A percentile compares a stretch with the other conserved stretches of the same genome.
phyloP scores from a whole-genome alignment of 1,140 invertebrate species.

The Bicyclus anynana region DNA sequence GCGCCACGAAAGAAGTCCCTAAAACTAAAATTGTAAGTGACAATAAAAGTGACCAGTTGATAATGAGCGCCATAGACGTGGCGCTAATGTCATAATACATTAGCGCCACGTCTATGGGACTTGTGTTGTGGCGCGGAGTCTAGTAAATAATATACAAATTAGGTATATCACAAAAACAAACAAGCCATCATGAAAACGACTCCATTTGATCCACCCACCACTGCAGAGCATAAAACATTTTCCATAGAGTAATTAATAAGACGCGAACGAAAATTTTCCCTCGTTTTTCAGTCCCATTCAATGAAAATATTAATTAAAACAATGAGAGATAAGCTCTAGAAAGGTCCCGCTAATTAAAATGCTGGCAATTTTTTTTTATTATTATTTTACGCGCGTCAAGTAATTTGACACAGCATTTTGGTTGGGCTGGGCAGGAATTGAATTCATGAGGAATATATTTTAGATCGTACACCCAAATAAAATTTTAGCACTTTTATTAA shows the following conservation, averaged over 20 bases:
- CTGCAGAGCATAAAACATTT: neutral
- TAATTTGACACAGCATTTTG: conserved; percentile 3
- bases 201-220: neutral
- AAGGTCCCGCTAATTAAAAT: conserved; percentile 9
- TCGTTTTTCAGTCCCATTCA: conserved; percentile 7
- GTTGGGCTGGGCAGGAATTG: conserved; percentile 24
- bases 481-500: conserved; percentile 9
- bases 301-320: conserved; percentile 14
- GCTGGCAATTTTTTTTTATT: conserved; percentile 3
- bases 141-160: no score
- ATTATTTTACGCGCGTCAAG: conserved; percentile 8
- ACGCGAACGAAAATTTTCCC: neutral
- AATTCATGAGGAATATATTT: conserved; percentile 42
- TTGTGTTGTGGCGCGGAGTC: no score
- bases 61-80: no score
- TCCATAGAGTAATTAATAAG: conserved; percentile 1
- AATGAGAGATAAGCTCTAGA: conserved; percentile 9
- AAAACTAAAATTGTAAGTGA: no score
- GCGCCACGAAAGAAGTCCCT: no score
- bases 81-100: no score
- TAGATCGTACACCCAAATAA: conserved; percentile 35
- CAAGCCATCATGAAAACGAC: neutral
- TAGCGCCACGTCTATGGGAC: no score
- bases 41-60: no score
- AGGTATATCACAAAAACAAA: neutral